phyloP scores from a whole-genome alignment of 2,888 invertebrate species.

The Eupithecia inturbata region DNA sequence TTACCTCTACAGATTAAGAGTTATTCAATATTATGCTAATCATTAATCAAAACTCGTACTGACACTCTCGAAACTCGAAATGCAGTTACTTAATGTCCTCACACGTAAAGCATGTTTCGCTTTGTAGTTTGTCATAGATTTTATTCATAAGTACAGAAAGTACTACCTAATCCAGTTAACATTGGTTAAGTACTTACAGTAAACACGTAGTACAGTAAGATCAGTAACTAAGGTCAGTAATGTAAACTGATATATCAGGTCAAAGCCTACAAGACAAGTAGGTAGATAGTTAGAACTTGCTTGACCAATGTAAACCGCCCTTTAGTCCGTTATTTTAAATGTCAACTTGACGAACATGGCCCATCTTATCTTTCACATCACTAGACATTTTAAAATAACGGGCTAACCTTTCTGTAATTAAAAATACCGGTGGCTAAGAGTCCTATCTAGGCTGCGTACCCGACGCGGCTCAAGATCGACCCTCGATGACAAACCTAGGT shows the following conservation, averaged over 20 bases:
- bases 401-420: slow-evolving; percentile 23
- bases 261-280: slow-evolving; percentile 2
- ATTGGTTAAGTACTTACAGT: slow-evolving; percentile 9
- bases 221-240: slow-evolving; percentile 1
- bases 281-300: background rate
- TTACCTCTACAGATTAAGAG: background rate
- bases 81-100: slow-evolving; percentile 31
- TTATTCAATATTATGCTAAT: slow-evolving; percentile 6
- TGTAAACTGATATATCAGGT: slow-evolving; percentile 6
- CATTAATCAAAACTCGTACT: slow-evolving; percentile 9
- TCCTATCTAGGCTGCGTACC: slow-evolving; percentile 72
- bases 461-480: slow-evolving; percentile 48
- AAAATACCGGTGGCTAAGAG: slow-evolving; percentile 45
- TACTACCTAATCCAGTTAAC: slow-evolving; percentile 7
- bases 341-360: slow-evolving; percentile 1
- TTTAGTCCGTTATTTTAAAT: slow-evolving; percentile 25
- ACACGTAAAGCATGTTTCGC: slow-evolving; percentile 20
- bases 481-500: slow-evolving; percentile 55
- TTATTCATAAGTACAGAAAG: slow-evolving; percentile 10
- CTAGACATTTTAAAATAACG: slow-evolving; percentile 22
- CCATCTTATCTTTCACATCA: background rate
- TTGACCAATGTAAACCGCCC: slow-evolving; percentile 1
- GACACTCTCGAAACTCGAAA: slow-evolving; percentile 36
- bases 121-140: slow-evolving; percentile 32
- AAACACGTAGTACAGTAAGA: background rate